Evolutionary conservation across 2,888 invertebrate species (phyloP).

Genomic region (Heliconius aoede): DNA sequence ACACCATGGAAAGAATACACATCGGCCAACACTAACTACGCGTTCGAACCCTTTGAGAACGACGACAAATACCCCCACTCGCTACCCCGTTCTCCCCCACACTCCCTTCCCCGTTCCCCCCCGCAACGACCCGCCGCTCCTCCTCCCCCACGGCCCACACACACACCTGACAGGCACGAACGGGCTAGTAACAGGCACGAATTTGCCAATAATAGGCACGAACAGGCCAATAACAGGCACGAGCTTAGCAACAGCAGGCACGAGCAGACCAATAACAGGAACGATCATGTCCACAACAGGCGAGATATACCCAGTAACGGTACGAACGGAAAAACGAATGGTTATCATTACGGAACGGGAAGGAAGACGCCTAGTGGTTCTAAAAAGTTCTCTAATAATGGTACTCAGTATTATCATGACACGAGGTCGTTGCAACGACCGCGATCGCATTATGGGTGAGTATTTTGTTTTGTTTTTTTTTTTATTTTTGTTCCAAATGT

Average conservation of each 20-base stretch:
- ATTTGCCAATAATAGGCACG: conserved; percentile 8
- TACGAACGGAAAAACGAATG: conserved; percentile 48
- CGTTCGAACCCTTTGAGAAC: conserved; percentile 93
- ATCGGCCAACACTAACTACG: conserved; percentile 92
- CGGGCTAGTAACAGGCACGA: conserved; percentile 14
- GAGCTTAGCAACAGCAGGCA: conserved; percentile 6
- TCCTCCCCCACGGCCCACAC: conserved; percentile 16
- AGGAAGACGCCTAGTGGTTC: conserved; percentile 49
- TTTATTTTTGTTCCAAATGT: background rate
- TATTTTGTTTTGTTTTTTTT: background rate
- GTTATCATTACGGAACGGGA: conserved; percentile 40
- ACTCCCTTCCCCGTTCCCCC: conserved; percentile 57
- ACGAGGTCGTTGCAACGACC: conserved; percentile 86
- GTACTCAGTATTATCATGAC: conserved; percentile 81
- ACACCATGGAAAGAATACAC: conserved; percentile 96
- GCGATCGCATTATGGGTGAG: conserved; percentile 70
- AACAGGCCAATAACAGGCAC: background rate
- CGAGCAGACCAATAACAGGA: conserved; percentile 3
- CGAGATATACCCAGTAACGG: conserved; percentile 17
- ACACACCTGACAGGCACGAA: conserved; percentile 19
- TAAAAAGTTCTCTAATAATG: conserved; percentile 62
- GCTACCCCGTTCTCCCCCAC: conserved; percentile 59
- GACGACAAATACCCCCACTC: conserved; percentile 86
- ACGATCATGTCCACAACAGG: conserved; percentile 15
- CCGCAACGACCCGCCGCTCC: conserved; percentile 59